Evolutionary conservation across 2,113 vertebrate species (phyloP).

Genomic region (Eulemur macaco): DNA sequence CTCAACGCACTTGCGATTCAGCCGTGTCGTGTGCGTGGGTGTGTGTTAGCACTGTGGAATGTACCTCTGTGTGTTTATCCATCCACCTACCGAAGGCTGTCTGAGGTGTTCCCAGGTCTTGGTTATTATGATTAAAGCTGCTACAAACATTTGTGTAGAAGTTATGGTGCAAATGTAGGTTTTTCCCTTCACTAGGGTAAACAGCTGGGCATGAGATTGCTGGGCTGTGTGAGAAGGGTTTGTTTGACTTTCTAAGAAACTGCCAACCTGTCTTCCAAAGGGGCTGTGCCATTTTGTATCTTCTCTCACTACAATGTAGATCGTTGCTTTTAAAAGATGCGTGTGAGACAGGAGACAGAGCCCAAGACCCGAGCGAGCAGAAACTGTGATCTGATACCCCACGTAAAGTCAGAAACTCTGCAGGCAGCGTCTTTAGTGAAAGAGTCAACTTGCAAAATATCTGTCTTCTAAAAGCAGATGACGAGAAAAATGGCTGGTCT

Average conservation of each 20-base stretch:
- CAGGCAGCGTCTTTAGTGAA: not conserved
- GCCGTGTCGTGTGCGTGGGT: rapidly evolving
- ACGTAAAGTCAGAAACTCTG: not conserved
- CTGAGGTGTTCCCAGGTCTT: not conserved
- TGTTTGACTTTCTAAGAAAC: not conserved
- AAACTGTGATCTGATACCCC: not conserved
- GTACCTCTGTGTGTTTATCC: not conserved
- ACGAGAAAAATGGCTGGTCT: no score
- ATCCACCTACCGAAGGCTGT: not conserved
- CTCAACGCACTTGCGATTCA: not conserved
- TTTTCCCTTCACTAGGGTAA: not conserved
- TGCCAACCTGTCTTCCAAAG: not conserved
- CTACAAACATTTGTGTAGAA: not conserved
- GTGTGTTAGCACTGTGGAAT: rapidly evolving
- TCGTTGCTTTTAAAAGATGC: not conserved
- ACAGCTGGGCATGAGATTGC: not conserved
- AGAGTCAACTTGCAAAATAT: not conserved
- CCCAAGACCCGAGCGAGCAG: not conserved
- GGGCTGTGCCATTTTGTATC: not conserved
- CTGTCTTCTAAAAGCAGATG: not conserved
- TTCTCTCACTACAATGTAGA: not conserved
- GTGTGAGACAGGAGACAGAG: not conserved
- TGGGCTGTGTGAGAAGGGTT: not conserved
- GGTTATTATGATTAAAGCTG: not conserved
- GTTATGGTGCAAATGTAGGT: not conserved